phyloP scores from a whole-genome alignment of 2,113 vertebrate genomes.

The Corythoichthys haematopterus region DNA sequence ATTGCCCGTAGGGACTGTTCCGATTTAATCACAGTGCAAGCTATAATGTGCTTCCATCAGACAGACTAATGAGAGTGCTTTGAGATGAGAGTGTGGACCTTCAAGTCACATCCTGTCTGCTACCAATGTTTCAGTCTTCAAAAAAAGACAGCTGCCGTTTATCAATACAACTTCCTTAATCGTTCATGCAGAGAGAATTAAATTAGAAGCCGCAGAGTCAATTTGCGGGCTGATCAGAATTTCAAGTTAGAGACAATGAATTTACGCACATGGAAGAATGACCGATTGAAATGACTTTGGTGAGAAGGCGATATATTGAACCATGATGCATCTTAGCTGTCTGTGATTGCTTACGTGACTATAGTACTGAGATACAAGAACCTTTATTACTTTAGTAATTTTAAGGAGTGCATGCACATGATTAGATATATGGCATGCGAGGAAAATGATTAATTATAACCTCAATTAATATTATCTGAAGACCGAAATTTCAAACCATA shows the following conservation, averaged over 20 bases:
- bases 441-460: no score
- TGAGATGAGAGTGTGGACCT: not conserved
- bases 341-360: not conserved
- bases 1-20: not conserved
- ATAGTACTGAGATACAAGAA: not conserved
- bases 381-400: not conserved
- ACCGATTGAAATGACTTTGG: not conserved
- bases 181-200: not conserved
- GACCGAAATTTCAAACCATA: no score
- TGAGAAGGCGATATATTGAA: not conserved
- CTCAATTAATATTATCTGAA: no score
- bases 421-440: not conserved
- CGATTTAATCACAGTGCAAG: conserved; percentile 11
- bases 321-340: not conserved
- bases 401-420: not conserved
- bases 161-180: not conserved
- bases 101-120: not conserved
- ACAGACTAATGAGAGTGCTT: conserved; percentile 8
- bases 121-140: conserved; percentile 15
- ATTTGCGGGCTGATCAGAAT: conserved; percentile 7
- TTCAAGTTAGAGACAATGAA: not conserved
- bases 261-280: not conserved
- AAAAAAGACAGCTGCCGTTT: not conserved
- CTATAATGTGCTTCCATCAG: not conserved
- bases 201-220: conserved; percentile 9